These are phyloP conservation scores for Pseudococcus longispinus DNA, from an alignment of 2,888 invertebrate genomes.

Conservation along the genomic window DNA sequence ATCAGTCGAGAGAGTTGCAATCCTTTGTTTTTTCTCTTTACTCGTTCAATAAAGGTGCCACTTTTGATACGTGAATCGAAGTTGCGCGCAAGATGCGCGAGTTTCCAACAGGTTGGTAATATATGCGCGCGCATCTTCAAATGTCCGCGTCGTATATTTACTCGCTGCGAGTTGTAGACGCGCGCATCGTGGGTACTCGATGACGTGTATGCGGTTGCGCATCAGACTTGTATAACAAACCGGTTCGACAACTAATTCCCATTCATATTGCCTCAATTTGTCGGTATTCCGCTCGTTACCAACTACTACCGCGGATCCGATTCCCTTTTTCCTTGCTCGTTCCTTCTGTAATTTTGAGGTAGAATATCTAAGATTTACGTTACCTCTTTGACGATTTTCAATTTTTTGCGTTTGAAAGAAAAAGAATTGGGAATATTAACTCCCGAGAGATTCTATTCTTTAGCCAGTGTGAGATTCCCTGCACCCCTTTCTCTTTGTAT, in stretches of 20 bases:
- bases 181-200: too few species aligned
- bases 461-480: background rate
- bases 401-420: background rate
- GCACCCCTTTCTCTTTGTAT: background rate
- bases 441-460: background rate
- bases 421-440: background rate
- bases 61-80: too few species aligned
- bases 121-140: background rate
- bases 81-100: too few species aligned
- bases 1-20: background rate
- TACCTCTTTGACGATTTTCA: background rate
- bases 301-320: background rate
- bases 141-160: background rate
- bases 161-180: too few species aligned
- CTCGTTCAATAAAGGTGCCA: too few species aligned
- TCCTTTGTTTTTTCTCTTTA: too few species aligned
- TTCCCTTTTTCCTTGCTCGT: background rate
- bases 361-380: background rate
- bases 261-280: background rate
- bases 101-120: too few species aligned
- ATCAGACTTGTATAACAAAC: background rate
- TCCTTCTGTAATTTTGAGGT: background rate
- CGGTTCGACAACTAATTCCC: background rate
- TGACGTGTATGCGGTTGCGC: background rate
- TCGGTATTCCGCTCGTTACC: background rate